Evolutionary conservation across 1,140 invertebrate species (phyloP), one percentile per base, ranked within the genome.

Genomic region (Hesperophylax magnus): DNA sequence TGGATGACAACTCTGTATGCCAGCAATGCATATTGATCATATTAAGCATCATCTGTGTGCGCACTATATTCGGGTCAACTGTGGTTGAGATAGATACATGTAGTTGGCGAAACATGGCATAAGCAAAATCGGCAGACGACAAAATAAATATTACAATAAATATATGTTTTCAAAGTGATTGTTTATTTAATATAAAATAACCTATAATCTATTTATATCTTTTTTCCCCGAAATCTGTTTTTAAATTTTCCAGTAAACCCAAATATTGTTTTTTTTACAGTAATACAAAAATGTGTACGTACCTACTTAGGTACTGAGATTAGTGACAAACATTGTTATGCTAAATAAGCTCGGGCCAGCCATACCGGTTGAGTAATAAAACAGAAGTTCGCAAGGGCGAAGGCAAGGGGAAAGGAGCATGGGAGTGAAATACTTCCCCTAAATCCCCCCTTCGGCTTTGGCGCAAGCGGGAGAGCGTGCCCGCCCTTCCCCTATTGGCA

Each of bases 241-340:
- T 47, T 14, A 47, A 14, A 47, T 47, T 47, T 5, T 39, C 9
- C 34, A 1, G 31, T 2, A 56, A 56, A 56, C 17, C 17, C 1
- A 58, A 34, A 47, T 31, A 31, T 67, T 27, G 17, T 47, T 47
- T 47, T 4, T 47, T n/a, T 31, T 6, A 31, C 11, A 20, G 11
- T 20, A 58, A 18, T 18, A 58, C 0, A 3, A n/a, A 22, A 3
- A 22, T 63, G 2, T 3, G 3, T 20, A 63, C 53, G 2, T 54
- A 3, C 56, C 11, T 58, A 1, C 56, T 4, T 18, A 72, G 22
- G 69, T 47, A 72, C n/a, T 47, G 39, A 47, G 39, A 47, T 47
- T 47, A 47, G 39, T 14, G 39, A 47, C 6, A 14, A 47, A 47
- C 76, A 82, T 82, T 82, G 75, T 82, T 82, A 82, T 82, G 78